These are phyloP conservation scores for Cerastoderma edule DNA, from an alignment of 2,888 invertebrate species.

Conservation along the genomic window DNA sequence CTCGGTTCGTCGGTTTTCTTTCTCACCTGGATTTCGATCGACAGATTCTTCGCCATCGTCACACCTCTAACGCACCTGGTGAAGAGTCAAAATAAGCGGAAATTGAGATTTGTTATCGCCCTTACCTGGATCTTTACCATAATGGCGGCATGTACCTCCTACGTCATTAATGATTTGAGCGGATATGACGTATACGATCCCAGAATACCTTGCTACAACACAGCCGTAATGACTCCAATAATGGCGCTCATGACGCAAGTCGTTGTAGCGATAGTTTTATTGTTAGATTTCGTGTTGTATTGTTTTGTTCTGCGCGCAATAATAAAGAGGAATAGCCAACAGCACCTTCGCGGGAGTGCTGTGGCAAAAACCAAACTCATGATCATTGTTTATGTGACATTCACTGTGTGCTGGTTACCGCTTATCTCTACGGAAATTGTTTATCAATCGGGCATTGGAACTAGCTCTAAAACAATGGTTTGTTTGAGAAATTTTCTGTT, in stretches of 20 bases:
- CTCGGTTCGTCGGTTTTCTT: neutral
- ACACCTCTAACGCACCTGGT: neutral
- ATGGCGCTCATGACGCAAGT: too few species aligned
- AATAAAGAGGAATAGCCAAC: too few species aligned
- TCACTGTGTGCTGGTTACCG: too few species aligned
- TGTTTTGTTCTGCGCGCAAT: too few species aligned
- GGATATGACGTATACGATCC: neutral
- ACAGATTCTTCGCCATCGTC: constrained; percentile 10
- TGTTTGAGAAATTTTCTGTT: too few species aligned
- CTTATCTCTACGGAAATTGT: too few species aligned
- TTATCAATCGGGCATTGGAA: too few species aligned
- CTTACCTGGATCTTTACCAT: neutral
- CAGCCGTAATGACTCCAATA: neutral
- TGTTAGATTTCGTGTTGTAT: too few species aligned
- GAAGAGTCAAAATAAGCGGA: constrained; percentile 4
- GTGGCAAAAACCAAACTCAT: neutral
- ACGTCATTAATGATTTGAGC: neutral
- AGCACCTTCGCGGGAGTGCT: neutral
- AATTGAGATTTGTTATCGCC: neutral
- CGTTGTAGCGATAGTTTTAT: too few species aligned
- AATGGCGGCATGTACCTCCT: neutral
- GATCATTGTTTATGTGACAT: neutral
- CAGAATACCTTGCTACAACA: neutral
- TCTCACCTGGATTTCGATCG: neutral
- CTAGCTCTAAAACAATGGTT: too few species aligned